Conservation (phyloP, 92 coral and sea anemone genomes). For the Zoanthus sansibaricus region DNA sequence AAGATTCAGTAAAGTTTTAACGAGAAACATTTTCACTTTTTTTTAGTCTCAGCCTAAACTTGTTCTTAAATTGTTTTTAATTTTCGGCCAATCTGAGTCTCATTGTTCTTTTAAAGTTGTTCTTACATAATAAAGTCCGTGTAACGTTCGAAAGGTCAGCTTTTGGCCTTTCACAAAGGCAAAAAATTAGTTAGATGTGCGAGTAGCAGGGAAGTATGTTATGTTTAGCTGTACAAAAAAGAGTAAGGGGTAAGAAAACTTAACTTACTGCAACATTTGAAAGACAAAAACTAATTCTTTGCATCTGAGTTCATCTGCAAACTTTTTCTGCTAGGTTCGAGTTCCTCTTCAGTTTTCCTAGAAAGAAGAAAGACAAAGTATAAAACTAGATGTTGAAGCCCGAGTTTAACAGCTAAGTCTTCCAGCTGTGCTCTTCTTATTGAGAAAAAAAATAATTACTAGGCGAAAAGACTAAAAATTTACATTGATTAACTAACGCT, state of each 20-base stretch:
- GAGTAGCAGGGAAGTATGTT: no score
- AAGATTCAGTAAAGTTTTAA: no score
- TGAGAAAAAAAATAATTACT: not conserved
- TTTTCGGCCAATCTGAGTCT: no score
- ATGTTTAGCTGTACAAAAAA: no score
- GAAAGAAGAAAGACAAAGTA: not conserved
- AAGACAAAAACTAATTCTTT: constrained; percentile 6
- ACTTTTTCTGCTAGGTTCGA: not conserved
- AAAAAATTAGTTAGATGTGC: not conserved
- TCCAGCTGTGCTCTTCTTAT: not conserved
- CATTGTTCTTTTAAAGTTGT: no score
- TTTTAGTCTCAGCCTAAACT: no score
- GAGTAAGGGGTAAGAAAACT: not conserved
- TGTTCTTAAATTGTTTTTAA: no score
- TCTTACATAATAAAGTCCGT: no score
- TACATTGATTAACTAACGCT: not conserved
- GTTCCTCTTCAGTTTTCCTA: not conserved
- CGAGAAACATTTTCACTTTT: no score
- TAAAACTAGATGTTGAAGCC: not conserved
- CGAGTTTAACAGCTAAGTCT: not conserved
- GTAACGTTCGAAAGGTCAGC: no score
- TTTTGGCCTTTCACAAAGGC: no score
- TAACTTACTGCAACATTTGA: constrained; percentile 39
- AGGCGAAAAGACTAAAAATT: not conserved
- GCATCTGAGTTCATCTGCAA: constrained; percentile 36